Conservation (phyloP, 2,797 vertebrate genomes). For the Melanotaenia boesemani region DNA sequence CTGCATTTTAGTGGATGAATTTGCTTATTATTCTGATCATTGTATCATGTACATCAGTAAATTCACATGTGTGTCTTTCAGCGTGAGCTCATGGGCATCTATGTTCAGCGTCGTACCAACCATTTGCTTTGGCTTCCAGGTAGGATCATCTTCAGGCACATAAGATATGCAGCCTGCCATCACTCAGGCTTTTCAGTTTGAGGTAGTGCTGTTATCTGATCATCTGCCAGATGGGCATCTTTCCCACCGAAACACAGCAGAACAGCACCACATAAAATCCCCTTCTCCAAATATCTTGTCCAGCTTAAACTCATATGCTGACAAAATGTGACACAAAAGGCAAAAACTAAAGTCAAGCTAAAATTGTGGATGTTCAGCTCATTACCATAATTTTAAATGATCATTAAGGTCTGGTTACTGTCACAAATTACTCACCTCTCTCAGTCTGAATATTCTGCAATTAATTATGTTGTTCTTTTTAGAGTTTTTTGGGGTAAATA, state of each 20-base stretch:
- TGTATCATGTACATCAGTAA: constrained; percentile 12
- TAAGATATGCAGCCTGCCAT: background rate
- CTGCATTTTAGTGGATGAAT: background rate
- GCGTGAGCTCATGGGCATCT: constrained; percentile 87
- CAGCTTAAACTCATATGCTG: background rate
- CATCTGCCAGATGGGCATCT: background rate
- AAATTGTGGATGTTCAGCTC: background rate
- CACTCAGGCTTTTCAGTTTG: background rate
- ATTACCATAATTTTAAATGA: background rate
- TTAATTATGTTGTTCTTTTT: background rate
- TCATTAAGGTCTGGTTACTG: background rate
- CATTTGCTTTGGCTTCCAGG: constrained; percentile 99
- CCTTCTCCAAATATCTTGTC: background rate
- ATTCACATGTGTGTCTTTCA: constrained; percentile 65
- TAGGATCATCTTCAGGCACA: constrained; percentile 59
- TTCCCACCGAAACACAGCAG: background rate
- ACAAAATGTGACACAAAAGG: background rate
- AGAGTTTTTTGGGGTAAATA: background rate
- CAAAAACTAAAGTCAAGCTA: background rate
- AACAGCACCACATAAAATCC: background rate
- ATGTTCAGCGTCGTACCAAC: constrained; percentile 93
- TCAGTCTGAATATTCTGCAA: too few species aligned
- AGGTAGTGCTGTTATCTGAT: background rate
- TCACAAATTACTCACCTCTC: background rate
- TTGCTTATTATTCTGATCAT: constrained; percentile 5